Evolutionary conservation across 2,888 invertebrate species (phyloP), one percentile per base, ranked within the genome.

Genomic region (Neelides folsomi): DNA sequence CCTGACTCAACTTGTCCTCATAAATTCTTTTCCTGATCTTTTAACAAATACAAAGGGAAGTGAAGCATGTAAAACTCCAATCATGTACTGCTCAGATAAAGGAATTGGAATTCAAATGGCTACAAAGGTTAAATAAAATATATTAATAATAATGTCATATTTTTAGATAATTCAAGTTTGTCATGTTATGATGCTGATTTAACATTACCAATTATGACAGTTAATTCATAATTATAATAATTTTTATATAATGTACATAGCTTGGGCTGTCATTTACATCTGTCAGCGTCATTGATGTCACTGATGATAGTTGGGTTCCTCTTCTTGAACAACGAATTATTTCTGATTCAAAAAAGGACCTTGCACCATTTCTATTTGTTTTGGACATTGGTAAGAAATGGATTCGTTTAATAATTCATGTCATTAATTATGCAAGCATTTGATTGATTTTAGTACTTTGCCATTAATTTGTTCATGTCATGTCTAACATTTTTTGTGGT

Each of bases 31-130:
- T 51, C 64, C 64, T 12, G 55, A 61, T 35, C 52, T 57, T 49
- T 51, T 55, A 37, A 46, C 54, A 38, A 54, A 52, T 35, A 10
- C 36, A 2, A 13, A 38, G 12, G 64, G 64, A 16, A 59, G 57
- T 55, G 55, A 59, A 35, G 52, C 57, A 52, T 64, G 44, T 10
- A 58, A 50, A 51, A 48, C 45, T 10, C 64, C 64, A 13, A 48
- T 61, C n/a, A 59, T 64, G 43, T 64, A 62, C 49, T 62, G 59
- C 47, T 56, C 57, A 10, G 59, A 61, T 55, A 59, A 62, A 47
- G 47, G 54, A 18, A 49, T 61, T 40, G 64, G 62, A 9, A 58
- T 58, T n/a, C 57, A 58, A 34, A 52, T 61, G 7, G 57, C 57
- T 37, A 52, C 54, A n/a, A 59, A 58, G 40, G 62, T 64, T 47